A percentile compares a stretch with the other conserved stretches of the same genome.
phyloP scores from a whole-genome alignment of 2,888 invertebrate species.

The Diarsia rubi region DNA sequence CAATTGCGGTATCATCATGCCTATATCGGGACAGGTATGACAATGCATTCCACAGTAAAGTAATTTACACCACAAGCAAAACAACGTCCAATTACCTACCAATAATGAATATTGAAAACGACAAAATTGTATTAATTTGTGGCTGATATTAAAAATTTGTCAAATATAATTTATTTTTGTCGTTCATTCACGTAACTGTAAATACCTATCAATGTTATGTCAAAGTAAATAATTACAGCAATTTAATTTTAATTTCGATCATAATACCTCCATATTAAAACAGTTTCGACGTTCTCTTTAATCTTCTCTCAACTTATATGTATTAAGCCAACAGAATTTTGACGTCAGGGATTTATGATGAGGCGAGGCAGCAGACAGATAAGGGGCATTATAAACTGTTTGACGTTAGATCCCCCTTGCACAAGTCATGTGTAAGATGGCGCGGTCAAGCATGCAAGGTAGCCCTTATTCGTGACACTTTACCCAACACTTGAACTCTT shows the following conservation, averaged over 20 bases:
- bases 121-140: conserved; percentile 9
- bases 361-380: conserved; percentile 22
- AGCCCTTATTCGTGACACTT: conserved; percentile 50
- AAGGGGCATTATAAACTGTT: conserved; percentile 37
- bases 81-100: conserved; percentile 4
- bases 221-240: conserved; percentile 24
- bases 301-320: conserved; percentile 15
- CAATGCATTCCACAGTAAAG: neutral
- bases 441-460: conserved; percentile 53
- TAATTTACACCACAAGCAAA: conserved; percentile 2
- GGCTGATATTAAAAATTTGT: conserved; percentile 19
- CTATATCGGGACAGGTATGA: neutral
- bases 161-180: conserved; percentile 1
- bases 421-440: conserved; percentile 56
- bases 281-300: conserved; percentile 36
- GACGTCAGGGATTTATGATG: conserved; percentile 36
- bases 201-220: conserved; percentile 2
- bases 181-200: neutral
- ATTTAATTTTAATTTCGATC: conserved; percentile 19
- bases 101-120: neutral
- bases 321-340: conserved; percentile 46
- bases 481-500: conserved; percentile 40
- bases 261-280: conserved; percentile 15
- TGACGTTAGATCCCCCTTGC: conserved; percentile 42
- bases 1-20: neutral